phyloP scores from a whole-genome alignment of 1,140 invertebrate genomes.

The Gyrodactylus salaris region DNA sequence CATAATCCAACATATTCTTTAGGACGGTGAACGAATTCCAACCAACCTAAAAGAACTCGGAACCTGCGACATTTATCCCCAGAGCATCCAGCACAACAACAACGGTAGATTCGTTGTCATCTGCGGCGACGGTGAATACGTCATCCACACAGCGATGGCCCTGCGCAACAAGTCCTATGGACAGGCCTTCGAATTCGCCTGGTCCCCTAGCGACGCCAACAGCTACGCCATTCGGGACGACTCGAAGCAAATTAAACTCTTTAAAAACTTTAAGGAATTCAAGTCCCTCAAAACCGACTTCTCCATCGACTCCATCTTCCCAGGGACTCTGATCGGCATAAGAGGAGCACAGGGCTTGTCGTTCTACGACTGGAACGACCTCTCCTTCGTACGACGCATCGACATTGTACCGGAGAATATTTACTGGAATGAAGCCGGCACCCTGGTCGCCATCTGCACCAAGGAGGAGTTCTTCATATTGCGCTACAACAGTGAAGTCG shows the following conservation, averaged over 20 bases:
- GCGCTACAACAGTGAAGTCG: conserved; percentile 38
- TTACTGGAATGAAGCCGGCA: conserved; percentile 75
- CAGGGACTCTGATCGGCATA: conserved; percentile 65
- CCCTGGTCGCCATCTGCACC: conserved; percentile 59
- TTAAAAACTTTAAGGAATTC: conserved; percentile 89
- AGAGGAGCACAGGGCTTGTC: conserved; percentile 58
- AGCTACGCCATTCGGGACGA: conserved; percentile 66
- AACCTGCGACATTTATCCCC: conserved; percentile 92
- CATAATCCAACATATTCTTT: conserved; percentile 13
- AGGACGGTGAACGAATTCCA: conserved; percentile 62
- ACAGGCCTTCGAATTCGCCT: conserved; percentile 86
- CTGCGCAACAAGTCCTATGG: conserved; percentile 91
- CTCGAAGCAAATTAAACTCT: conserved; percentile 50
- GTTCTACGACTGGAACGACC: conserved; percentile 85
- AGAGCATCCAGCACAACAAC: conserved; percentile 84
- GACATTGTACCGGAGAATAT: conserved; percentile 57
- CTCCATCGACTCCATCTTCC: conserved; percentile 54
- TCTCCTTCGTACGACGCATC: conserved; percentile 60
- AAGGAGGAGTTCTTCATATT: conserved; percentile 85
- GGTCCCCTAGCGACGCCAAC: conserved; percentile 62
- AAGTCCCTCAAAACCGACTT: conserved; percentile 75
- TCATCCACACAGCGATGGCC: conserved; percentile 96
- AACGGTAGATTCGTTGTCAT: conserved; percentile 95
- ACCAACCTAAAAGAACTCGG: conserved; percentile 91
- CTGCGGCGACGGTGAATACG: conserved; percentile 95